A percentile compares a stretch with the other conserved stretches of the same genome.
Conservation (phyloP, 2,113 vertebrate genomes). For the Tympanuchus pallidicinctus region DNA sequence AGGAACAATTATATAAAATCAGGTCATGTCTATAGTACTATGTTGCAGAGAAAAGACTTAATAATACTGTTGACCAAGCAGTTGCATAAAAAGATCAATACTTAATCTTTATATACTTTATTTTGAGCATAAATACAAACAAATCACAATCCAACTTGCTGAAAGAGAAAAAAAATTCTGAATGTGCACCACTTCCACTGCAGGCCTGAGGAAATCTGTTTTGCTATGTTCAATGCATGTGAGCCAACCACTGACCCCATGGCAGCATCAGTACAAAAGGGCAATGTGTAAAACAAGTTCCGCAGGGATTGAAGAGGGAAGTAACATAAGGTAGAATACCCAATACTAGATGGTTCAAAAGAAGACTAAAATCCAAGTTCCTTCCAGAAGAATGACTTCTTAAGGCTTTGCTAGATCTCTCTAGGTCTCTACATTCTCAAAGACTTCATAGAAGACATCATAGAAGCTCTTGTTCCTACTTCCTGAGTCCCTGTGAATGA, state of each 20-base stretch:
- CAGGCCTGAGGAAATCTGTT: not conserved
- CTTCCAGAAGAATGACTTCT: not conserved
- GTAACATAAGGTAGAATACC: not conserved
- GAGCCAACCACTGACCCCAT: not conserved
- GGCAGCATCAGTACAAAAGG: not conserved
- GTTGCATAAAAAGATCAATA: not conserved
- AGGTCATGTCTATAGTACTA: not conserved
- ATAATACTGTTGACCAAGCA: not conserved
- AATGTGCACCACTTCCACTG: not conserved
- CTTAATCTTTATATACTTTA: not conserved
- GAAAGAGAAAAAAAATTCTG: not conserved
- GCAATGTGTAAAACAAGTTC: not conserved
- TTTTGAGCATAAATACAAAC: not conserved
- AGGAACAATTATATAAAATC: not conserved
- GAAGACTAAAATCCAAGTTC: not conserved
- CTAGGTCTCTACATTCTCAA: not conserved
- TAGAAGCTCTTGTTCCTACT: not conserved
- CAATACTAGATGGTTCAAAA: not conserved
- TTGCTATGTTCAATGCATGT: not conserved
- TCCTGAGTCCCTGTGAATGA: not conserved
- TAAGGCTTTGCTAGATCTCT: not conserved
- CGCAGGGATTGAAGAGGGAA: not conserved
- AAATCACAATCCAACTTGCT: not conserved
- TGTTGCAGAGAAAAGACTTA: not conserved
- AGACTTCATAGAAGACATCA: not conserved